Conservation (phyloP, 2,797 vertebrate genomes). For the Cyclura pinguis region DNA sequence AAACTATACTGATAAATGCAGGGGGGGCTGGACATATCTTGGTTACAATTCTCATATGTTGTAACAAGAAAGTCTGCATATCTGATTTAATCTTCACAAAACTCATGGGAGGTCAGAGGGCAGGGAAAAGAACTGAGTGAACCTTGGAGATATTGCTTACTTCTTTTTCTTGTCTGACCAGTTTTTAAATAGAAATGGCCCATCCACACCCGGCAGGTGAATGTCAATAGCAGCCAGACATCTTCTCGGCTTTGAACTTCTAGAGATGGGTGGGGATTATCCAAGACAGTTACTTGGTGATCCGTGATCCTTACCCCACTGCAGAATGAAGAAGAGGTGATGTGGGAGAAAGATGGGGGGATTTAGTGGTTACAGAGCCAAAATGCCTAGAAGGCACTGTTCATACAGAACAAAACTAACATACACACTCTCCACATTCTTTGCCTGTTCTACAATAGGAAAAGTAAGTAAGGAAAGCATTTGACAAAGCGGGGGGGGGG, state of each 20-base stretch:
- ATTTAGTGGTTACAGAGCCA: not conserved
- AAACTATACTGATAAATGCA: not conserved
- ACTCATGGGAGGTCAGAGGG: no score
- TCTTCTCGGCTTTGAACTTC: not conserved
- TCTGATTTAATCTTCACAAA: slow-evolving; percentile 2
- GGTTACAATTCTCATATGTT: not conserved
- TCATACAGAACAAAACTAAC: not conserved
- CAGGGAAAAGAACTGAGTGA: not conserved
- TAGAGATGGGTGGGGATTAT: not conserved
- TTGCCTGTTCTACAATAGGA: not conserved
- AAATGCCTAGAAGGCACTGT: not conserved
- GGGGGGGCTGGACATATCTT: not conserved
- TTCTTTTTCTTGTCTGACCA: not conserved
- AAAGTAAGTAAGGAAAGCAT: not conserved
- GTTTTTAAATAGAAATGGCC: not conserved
- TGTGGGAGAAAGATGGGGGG: not conserved
- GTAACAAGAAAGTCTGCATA: not conserved
- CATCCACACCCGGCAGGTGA: no score
- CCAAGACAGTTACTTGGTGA: not conserved
- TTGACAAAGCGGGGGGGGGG: not conserved
- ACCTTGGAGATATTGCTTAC: not conserved
- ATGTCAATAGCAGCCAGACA: not conserved
- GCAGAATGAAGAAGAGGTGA: not conserved
- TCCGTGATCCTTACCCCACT: not conserved
- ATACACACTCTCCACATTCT: not conserved